Base-by-base conservation (phyloP, 2,888 invertebrate genomes). In the Melanargia galathea region DNA sequence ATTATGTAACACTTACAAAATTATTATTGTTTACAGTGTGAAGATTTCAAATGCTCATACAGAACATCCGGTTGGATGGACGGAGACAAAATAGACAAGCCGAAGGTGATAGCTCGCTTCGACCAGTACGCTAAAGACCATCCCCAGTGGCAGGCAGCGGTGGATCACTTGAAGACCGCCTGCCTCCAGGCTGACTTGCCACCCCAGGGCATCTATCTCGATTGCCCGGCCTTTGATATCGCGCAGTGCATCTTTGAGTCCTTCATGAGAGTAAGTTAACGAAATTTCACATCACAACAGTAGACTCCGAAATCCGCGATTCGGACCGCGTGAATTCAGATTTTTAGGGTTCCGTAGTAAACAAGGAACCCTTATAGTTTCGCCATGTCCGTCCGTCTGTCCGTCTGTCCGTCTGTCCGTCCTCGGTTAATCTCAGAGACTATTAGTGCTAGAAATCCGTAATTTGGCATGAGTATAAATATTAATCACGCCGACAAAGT, bases 11-110 rank as follows among this genome's bases (percentile, higher is more conserved):
- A n/a, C n/a, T n/a, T n/a, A n/a, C n/a, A n/a, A n/a, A n/a, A n/a
- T n/a, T n/a, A n/a, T n/a, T n/a, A n/a, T n/a, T n/a, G n/a, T 48
- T 79, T 79, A 13, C 76, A 89, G 89, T 89, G 89, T 56, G 83
- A 82, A 0, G 68, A 38, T 24, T 60, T 80, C 35, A 84, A 76
- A 2, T 88, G 89, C 67, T 30, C 81, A 10, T 87, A 82, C 71
- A 73, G 72, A 4, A 76, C 83, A 38, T 70, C 77, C 0, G 80
- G 82, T 2, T 88, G 83, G 85, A 65, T 81, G 57, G 65, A 71
- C 2, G 79, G 70, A 0, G 69, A 73, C 22, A 71, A 71, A 6
- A 67, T 88, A 0, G 74, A 86, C 71, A 80, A 78, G 68, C 43
- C 68, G 20, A 82, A 80, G 66, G 59, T 86, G 5, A 16, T 64